Base-by-base conservation (phyloP, 2,113 vertebrate species). In the Camarhynchus parvulus region DNA sequence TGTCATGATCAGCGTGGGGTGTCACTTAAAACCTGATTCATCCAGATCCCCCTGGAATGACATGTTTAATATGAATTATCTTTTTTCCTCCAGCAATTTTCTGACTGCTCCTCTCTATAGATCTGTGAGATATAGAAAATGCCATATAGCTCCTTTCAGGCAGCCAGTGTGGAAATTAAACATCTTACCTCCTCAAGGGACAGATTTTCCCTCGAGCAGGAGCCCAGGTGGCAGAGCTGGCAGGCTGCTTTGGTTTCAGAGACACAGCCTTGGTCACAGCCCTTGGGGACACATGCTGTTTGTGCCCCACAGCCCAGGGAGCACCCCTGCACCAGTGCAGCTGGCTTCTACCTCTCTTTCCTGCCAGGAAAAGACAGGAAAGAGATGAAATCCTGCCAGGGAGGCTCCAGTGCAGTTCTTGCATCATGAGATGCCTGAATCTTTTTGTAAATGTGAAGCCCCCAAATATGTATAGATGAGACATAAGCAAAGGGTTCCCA, bases 151-250 rank as follows among this genome's bases (percentile, higher is more conserved):
- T 92, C 46, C 83, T 96, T 88, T 90, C 67, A 87, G 23, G 37
- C 67, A 86, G 59, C 62, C 91, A 55, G 33, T 11, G 33, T 93
- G 62, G 94, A 97, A 97, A 96, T 96, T 96, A 97, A 97, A 96
- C 67, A 74, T 87, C 80, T 87, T 77, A 25, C 76, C 91, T 97
- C 64, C 84, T 88, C 68, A 33, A 33, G 85, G 56, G 49, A 59
- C 25, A 10, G 55, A 44, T 77, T 90, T 91, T 11, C 27, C 42
- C 39, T 15, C 0, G 0, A 62, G 52, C 67, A 74, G 55, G 16
- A 86, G 68, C 35, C 52, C 56, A 77, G 82, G 84, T 84, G 84
- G 67, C n/a, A 63, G 56, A 92, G 44, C 39, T 93, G 68, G 17
- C 17, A 88, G 58, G 24, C 44, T 91, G 53, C 8, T 77, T 41